Conservation (phyloP, 2,888 invertebrate genomes). For the Caenorhabditis angaria region DNA sequence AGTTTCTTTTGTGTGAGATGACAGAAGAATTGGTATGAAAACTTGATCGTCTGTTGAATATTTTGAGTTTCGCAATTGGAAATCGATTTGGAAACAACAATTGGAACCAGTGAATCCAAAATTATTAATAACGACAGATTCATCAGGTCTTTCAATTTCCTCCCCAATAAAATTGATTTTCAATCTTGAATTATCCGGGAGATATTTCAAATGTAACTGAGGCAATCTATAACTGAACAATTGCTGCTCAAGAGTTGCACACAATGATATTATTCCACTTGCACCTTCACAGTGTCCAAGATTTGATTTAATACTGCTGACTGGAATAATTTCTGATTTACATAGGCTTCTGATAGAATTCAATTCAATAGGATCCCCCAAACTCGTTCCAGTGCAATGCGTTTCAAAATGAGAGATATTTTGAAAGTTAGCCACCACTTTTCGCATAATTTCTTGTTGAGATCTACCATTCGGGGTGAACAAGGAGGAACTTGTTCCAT, state of each 20-base stretch:
- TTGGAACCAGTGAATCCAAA: conserved; percentile 70
- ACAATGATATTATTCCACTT: conserved; percentile 58
- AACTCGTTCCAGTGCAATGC: conserved; percentile 68
- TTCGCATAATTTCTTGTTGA: conserved; percentile 52
- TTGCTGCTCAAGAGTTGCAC: conserved; percentile 26
- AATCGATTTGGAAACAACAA: conserved; percentile 29
- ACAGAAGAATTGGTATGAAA: conserved; percentile 47
- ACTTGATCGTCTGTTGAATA: not conserved
- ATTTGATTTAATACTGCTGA: conserved; percentile 57
- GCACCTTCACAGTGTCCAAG: conserved; percentile 66
- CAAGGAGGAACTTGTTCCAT: conserved; percentile 66
- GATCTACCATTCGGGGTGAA: conserved; percentile 61
- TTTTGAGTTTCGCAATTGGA: not conserved
- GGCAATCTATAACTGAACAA: conserved; percentile 33
- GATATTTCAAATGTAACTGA: conserved; percentile 41
- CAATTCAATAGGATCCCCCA: conserved; percentile 67
- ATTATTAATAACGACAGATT: conserved; percentile 56
- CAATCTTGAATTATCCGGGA: conserved; percentile 23
- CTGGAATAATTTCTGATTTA: conserved; percentile 10
- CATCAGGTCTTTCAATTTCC: conserved; percentile 30
- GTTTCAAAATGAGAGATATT: conserved; percentile 58
- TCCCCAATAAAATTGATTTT: conserved; percentile 39
- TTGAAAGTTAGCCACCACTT: conserved; percentile 18
- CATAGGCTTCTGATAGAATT: conserved; percentile 37
- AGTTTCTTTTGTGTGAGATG: conserved; percentile 40